phyloP scores from a whole-genome alignment of 2,797 vertebrate genomes.

The Sternotherus odoratus region DNA sequence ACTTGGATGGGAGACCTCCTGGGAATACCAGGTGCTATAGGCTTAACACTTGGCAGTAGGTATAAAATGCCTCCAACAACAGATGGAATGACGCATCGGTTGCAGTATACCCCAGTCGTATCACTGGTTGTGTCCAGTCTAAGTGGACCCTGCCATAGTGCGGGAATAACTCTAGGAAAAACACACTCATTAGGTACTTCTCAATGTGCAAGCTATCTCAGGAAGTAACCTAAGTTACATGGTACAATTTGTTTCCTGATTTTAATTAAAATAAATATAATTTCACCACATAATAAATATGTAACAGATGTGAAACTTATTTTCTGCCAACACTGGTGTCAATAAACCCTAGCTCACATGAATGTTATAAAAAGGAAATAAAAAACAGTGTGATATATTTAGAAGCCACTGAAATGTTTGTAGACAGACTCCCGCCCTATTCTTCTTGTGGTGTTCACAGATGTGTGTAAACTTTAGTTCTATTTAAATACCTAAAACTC shows the following conservation, averaged over 20 bases:
- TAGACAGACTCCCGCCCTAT: neutral
- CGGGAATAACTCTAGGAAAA: no score
- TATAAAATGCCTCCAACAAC: no score
- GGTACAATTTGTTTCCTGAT: neutral
- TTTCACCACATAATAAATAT: neutral
- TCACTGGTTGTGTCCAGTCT: no score
- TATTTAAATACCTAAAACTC: neutral
- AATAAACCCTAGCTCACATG: neutral
- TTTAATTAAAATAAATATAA: neutral
- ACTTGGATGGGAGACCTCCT: no score
- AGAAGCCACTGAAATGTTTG: neutral
- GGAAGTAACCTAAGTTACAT: neutral
- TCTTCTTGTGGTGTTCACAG: neutral
- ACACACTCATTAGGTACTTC: neutral
- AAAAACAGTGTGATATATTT: neutral
- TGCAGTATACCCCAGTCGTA: no score
- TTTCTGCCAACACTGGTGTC: neutral
- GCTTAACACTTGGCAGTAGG: no score
- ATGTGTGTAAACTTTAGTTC: neutral
- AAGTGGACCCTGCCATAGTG: no score
- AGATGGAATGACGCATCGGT: no score
- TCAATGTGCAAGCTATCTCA: neutral
- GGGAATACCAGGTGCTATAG: no score
- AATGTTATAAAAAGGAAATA: neutral
- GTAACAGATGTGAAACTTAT: neutral